These are phyloP conservation scores for zebrafish (Danio rerio) DNA, from an alignment of 2,113 vertebrate species.

Conservation along the genomic window DNA sequence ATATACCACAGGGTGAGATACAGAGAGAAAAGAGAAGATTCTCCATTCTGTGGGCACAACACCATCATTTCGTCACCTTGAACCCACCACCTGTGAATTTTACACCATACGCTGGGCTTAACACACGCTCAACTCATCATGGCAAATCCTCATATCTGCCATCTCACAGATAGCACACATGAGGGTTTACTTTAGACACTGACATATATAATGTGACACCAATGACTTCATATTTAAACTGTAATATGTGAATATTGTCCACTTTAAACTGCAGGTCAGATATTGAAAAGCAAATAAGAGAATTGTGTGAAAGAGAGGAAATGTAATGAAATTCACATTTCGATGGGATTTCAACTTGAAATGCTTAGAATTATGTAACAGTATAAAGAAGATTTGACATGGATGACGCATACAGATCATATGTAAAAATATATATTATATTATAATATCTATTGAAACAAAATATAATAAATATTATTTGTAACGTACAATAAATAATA, in stretches of 20 bases:
- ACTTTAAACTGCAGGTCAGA: neutral
- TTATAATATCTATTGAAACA: too few species aligned
- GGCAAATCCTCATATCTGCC: neutral
- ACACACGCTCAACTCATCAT: slow-evolving; percentile 3
- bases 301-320: neutral
- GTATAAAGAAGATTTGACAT: neutral
- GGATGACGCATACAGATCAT: too few species aligned
- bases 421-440: too few species aligned
- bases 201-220: neutral
- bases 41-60: slow-evolving; percentile 40
- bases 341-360: neutral
- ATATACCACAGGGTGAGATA: too few species aligned
- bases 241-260: neutral
- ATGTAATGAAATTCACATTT: neutral
- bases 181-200: too few species aligned
- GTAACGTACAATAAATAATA: too few species aligned
- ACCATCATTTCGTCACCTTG: slow-evolving; percentile 22
- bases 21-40: slow-evolving; percentile 26
- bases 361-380: neutral
- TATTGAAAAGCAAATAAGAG: neutral
- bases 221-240: neutral
- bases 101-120: neutral
- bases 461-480: too few species aligned
- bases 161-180: neutral
- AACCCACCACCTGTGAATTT: slow-evolving; percentile 30